These are phyloP conservation scores for Drosophila flavopinicola DNA, from an alignment of 2,888 invertebrate genomes.

Conservation along the genomic window DNA sequence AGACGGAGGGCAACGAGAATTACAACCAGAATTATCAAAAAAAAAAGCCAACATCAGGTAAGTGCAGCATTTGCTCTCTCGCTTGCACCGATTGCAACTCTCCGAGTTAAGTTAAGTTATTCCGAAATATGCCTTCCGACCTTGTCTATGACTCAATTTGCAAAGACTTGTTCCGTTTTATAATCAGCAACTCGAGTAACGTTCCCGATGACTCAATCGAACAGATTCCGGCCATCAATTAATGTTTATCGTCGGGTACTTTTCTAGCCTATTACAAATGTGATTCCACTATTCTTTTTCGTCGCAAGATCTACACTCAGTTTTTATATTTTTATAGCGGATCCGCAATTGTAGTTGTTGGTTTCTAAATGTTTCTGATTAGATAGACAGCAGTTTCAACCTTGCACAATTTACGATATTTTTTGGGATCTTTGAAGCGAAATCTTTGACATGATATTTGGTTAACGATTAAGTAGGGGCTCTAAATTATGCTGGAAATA, in stretches of 20 bases:
- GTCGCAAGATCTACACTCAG: conserved; percentile 14
- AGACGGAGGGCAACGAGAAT: conserved; percentile 34
- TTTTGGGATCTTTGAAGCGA: conserved; percentile 4
- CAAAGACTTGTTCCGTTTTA: conserved; percentile 4
- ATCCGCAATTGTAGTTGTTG: background rate
- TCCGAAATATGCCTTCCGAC: conserved; percentile 4
- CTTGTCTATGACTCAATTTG: conserved; percentile 46
- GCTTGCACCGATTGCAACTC: conserved; percentile 1
- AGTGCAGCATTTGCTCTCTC: conserved; percentile 30
- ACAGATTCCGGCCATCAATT: conserved; percentile 27
- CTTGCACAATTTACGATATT: conserved; percentile 67
- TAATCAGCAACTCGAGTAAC: background rate
- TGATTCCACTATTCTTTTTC: background rate
- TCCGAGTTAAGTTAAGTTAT: background rate
- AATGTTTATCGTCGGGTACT: conserved; percentile 21
- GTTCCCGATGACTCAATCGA: conserved; percentile 38
- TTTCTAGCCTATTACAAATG: conserved; percentile 1
- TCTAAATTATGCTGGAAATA: conserved; percentile 25
- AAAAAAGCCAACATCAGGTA: conserved; percentile 61
- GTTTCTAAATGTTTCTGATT: conserved; percentile 49
- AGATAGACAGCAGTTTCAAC: conserved; percentile 60
- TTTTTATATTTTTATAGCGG: conserved; percentile 10
- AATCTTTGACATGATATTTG: conserved; percentile 19
- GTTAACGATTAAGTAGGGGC: conserved; percentile 14
- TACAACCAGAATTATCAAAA: conserved; percentile 29